Evolutionary conservation across 2,797 vertebrate species (phyloP).

Genomic region (Limnodromus scolopaceus): DNA sequence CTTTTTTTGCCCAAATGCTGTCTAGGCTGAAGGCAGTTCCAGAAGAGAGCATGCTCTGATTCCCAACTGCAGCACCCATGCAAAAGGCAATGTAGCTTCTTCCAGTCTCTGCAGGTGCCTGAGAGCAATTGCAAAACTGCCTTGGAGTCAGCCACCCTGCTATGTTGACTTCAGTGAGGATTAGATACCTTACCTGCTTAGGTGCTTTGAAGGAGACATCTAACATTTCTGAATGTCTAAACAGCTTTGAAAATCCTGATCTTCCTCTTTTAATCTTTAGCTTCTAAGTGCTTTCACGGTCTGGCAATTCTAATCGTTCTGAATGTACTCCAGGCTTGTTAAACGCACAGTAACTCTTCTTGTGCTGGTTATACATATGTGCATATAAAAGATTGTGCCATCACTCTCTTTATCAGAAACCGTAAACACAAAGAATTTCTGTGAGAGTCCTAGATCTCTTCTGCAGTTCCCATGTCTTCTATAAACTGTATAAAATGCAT

Average conservation of each 20-base stretch:
- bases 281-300: neutral
- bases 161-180: neutral
- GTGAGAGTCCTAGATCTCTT: neutral
- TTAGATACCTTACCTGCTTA: neutral
- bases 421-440: neutral
- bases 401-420: neutral
- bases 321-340: neutral
- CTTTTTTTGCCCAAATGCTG: neutral
- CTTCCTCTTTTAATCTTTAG: neutral
- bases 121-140: neutral
- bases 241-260: constrained; percentile 26
- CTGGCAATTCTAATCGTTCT: constrained; percentile 4
- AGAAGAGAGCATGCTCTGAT: neutral
- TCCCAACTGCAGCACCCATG: neutral
- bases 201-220: constrained; percentile 27
- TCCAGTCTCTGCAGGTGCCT: neutral
- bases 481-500: neutral
- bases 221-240: constrained; percentile 23
- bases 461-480: neutral
- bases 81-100: neutral
- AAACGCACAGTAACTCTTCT: neutral
- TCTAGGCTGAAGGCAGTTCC: fast-evolving
- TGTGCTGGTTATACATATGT: neutral
- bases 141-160: neutral
- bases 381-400: neutral